These are phyloP conservation scores for Menura novaehollandiae DNA, from an alignment of 2,113 vertebrate genomes.

Conservation along the genomic window DNA sequence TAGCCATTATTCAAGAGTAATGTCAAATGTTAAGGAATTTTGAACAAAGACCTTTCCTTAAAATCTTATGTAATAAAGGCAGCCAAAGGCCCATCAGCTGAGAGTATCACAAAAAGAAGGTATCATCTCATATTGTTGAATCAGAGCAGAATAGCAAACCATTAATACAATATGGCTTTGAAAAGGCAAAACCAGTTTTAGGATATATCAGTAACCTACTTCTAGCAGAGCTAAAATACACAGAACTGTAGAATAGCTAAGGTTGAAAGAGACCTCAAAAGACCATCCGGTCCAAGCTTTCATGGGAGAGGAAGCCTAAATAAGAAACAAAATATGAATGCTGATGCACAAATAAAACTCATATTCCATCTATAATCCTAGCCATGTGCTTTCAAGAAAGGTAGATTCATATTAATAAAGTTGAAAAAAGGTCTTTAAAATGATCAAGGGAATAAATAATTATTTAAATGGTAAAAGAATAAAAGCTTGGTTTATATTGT, in stretches of 20 bases:
- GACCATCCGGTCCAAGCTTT: background rate
- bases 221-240: background rate
- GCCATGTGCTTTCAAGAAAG: background rate
- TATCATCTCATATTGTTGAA: background rate
- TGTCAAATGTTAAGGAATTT: background rate
- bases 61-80: background rate
- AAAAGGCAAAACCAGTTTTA: background rate
- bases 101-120: background rate
- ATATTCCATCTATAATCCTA: background rate
- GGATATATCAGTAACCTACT: background rate
- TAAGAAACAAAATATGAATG: background rate
- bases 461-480: background rate
- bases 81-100: background rate
- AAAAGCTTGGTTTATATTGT: background rate
- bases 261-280: background rate
- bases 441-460: background rate
- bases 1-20: background rate
- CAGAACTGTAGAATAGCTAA: background rate
- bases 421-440: background rate
- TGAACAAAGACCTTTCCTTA: background rate
- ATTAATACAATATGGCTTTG: background rate
- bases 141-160: background rate
- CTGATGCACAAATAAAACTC: background rate
- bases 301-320: background rate
- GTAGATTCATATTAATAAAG: background rate